Percentiles rank a stretch among this genome's conserved stretches.
These are phyloP conservation scores for Drosophila pegasa DNA, from an alignment of 2,888 invertebrate species.

Conservation along the genomic window DNA sequence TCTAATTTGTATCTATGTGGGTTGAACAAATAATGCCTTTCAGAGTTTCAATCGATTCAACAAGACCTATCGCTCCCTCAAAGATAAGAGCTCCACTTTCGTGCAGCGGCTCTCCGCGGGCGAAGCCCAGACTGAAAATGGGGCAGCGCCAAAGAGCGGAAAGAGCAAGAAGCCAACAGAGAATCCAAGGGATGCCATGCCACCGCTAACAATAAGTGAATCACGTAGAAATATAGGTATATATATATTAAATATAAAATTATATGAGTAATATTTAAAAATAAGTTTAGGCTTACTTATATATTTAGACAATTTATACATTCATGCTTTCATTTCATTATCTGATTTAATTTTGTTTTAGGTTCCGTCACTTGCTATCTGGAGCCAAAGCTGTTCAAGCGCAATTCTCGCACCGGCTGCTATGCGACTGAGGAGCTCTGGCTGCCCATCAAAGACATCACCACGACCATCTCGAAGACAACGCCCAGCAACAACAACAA, in stretches of 20 bases:
- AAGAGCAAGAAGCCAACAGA: constrained; percentile 60
- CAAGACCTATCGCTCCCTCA: constrained; percentile 83
- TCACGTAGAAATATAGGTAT: constrained; percentile 83
- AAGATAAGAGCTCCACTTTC: constrained; percentile 82
- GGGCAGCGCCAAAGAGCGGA: constrained; percentile 23
- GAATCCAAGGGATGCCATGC: constrained; percentile 71
- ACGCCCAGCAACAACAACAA: constrained; percentile 63
- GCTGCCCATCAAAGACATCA: constrained; percentile 84
- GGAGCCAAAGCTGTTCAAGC: constrained; percentile 84
- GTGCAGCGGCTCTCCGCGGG: constrained; percentile 78
- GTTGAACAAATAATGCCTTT: constrained; percentile 45
- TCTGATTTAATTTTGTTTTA: constrained; percentile 33
- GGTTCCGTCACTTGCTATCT: constrained; percentile 85
- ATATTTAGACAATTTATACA: neutral
- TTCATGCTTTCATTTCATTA: neutral
- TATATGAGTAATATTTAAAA: neutral
- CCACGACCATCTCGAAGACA: constrained; percentile 76
- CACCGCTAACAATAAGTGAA: constrained; percentile 83
- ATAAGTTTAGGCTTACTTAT: neutral
- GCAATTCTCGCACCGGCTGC: constrained; percentile 77
- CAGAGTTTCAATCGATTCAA: constrained; percentile 84
- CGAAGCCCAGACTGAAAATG: constrained; percentile 49
- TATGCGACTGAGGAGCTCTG: constrained; percentile 84
- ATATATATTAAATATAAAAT: constrained; percentile 28
- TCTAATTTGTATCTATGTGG: constrained; percentile 23